These are phyloP conservation scores for Tapirus indicus DNA, from an alignment of 2,797 vertebrate species.

Conservation along the genomic window DNA sequence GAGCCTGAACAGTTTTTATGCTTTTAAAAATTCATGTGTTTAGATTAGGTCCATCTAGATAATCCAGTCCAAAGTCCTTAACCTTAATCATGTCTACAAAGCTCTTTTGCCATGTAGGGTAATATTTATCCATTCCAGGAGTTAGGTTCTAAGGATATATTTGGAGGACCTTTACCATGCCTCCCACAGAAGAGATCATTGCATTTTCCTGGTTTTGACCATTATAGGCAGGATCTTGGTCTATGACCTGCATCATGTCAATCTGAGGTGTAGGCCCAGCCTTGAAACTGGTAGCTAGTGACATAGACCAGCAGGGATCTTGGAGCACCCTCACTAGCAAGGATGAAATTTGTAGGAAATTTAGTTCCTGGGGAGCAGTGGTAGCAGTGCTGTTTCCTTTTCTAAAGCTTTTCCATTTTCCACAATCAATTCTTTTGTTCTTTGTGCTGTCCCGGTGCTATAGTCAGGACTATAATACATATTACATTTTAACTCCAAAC, in stretches of 20 bases:
- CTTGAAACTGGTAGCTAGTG: not conserved
- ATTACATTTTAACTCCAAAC: not conserved
- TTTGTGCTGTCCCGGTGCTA: not conserved
- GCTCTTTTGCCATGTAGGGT: not conserved
- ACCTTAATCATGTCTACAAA: not conserved
- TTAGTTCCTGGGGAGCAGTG: not conserved
- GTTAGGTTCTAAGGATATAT: not conserved
- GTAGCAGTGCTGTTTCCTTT: not conserved
- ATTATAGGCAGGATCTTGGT: not conserved
- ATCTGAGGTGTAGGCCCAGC: not conserved
- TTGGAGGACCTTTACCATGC: not conserved
- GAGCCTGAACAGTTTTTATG: not conserved
- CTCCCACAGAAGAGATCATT: not conserved
- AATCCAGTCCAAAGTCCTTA: not conserved
- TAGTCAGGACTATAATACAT: not conserved
- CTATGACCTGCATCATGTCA: not conserved
- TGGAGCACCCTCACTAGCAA: not conserved
- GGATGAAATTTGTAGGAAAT: not conserved
- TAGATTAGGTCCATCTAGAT: not conserved
- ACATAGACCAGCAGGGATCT: not conserved
- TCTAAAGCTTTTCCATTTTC: not conserved
- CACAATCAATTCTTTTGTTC: not conserved
- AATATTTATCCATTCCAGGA: not conserved
- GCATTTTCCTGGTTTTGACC: not conserved
- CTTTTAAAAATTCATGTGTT: not conserved